Evolutionary conservation across 2,113 vertebrate genomes (phyloP).

Genomic region (Clarias magur): DNA sequence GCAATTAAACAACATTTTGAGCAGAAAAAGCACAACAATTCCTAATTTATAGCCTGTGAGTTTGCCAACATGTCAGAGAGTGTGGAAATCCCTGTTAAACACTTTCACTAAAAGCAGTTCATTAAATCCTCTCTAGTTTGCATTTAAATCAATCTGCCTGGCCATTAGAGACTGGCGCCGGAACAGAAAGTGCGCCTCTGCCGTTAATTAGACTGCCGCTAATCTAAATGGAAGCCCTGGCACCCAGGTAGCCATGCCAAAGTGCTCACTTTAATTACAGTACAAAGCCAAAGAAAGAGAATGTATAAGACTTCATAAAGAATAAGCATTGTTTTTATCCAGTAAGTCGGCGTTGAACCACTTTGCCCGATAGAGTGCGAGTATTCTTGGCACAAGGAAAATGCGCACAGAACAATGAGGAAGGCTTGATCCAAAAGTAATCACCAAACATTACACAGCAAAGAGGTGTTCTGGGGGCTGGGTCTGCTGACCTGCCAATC

Average conservation of each 20-base stretch:
- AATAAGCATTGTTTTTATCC: conserved; percentile 36
- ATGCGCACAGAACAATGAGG: not conserved
- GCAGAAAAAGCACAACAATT: conserved; percentile 63
- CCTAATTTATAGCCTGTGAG: conserved; percentile 69
- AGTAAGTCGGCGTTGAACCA: conserved; percentile 7
- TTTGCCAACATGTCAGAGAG: conserved; percentile 67
- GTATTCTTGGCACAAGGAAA: not conserved
- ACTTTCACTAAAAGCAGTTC: conserved; percentile 73
- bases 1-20: conserved; percentile 57
- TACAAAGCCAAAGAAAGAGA: conserved; percentile 58
- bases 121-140: conserved; percentile 78
- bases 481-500: not conserved
- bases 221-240: conserved; percentile 74
- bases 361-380: not conserved
- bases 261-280: conserved; percentile 73
- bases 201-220: conserved; percentile 71
- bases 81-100: conserved; percentile 72
- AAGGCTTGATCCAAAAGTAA: not conserved
- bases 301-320: conserved; percentile 47
- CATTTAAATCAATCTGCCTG: conserved; percentile 77
- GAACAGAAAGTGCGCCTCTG: conserved; percentile 61
- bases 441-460: not conserved
- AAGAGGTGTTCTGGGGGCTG: not conserved
- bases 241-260: conserved; percentile 65
- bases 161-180: conserved; percentile 73